Percentiles rank a stretch among this genome's conserved stretches.
phyloP scores from a whole-genome alignment of 64 coral and sea anemone genomes.

The Montipora efflorescens region DNA sequence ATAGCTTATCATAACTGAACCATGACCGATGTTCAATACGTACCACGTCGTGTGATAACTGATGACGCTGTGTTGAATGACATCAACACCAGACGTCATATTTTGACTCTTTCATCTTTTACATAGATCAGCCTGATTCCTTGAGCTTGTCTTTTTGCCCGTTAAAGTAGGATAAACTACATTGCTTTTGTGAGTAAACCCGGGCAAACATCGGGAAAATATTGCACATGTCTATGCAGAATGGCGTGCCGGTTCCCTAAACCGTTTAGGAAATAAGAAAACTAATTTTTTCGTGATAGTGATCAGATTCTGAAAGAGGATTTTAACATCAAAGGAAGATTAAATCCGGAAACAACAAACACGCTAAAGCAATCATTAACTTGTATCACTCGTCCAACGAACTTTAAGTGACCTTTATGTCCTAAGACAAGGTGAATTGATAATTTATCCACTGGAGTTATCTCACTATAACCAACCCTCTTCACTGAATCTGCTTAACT shows the following conservation, averaged over 20 bases:
- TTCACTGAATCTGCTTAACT: neutral
- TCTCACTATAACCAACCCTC: neutral
- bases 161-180: neutral
- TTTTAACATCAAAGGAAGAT: neutral
- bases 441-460: no score
- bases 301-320: neutral
- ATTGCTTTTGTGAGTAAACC: neutral
- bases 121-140: no score
- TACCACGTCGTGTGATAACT: no score
- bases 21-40: no score
- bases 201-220: neutral
- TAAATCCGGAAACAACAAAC: slow-evolving; percentile 50
- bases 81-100: no score
- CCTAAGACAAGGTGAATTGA: neutral
- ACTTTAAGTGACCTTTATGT: neutral
- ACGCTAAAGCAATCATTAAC: slow-evolving; percentile 12
- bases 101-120: no score
- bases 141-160: no score
- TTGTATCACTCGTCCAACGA: neutral
- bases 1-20: no score
- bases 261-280: slow-evolving; percentile 43
- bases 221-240: neutral
- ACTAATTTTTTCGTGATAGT: neutral
- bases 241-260: slow-evolving; percentile 34
- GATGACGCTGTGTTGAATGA: no score